Conservation (phyloP, 2,888 invertebrate genomes). For the Protophormia terraenovae region DNA sequence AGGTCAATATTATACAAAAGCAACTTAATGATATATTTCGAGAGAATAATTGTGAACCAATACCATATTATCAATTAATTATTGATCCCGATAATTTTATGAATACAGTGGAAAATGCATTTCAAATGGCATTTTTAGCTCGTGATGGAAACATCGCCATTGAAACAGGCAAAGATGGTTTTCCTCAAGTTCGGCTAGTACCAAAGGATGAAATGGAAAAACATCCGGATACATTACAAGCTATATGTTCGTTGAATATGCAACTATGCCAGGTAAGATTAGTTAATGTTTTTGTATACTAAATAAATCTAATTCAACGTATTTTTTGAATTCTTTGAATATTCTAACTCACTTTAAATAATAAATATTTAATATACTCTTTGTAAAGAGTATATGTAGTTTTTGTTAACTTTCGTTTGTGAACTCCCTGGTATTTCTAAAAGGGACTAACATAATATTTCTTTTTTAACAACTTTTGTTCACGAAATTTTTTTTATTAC, state of each 20-base stretch:
- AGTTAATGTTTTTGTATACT: too few relatives aligned
- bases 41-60: slow-evolving; percentile 79
- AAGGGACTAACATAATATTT: too few relatives aligned
- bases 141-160: slow-evolving; percentile 83
- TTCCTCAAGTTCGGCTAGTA: slow-evolving; percentile 74
- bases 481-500: too few relatives aligned
- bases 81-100: slow-evolving; percentile 83
- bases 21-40: slow-evolving; percentile 80
- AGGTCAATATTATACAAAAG: slow-evolving; percentile 82
- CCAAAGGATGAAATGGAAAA: slow-evolving; percentile 57
- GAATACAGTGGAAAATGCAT: slow-evolving; percentile 84
- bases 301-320: too few relatives aligned
- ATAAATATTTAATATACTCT: too few relatives aligned
- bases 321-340: too few relatives aligned
- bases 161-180: slow-evolving; percentile 79
- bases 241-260: slow-evolving; percentile 74
- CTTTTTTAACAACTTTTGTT: too few relatives aligned
- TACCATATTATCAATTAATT: slow-evolving; percentile 83
- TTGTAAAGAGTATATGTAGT: too few relatives aligned
- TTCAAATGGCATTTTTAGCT: slow-evolving; percentile 84
- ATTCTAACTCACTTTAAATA: too few relatives aligned
- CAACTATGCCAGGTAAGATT: slow-evolving; percentile 72
- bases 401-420: too few relatives aligned
- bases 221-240: slow-evolving; percentile 72
- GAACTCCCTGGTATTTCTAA: too few relatives aligned